Conservation (phyloP, 2,888 invertebrate species). For the Dicyrtoma fusca region DNA sequence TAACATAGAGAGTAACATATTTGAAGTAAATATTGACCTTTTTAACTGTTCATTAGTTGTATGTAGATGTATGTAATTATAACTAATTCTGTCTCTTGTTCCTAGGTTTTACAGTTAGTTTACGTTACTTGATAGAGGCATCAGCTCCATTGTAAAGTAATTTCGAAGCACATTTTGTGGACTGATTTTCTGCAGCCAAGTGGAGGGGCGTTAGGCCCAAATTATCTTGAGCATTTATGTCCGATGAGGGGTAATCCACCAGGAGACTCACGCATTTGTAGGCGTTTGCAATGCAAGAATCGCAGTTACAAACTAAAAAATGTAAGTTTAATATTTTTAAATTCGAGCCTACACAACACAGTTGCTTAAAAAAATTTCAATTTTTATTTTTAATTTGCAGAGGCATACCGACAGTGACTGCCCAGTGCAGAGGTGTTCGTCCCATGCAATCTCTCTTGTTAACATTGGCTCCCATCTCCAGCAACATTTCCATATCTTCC, state of each 20-base stretch:
- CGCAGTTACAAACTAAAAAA: slow-evolving; percentile 52
- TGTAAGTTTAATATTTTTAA: too few relatives aligned
- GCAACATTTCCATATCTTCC: slow-evolving; percentile 75
- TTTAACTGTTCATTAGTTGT: too few relatives aligned
- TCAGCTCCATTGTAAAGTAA: slow-evolving; percentile 53
- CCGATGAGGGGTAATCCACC: slow-evolving; percentile 49
- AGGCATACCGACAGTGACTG: slow-evolving; percentile 16
- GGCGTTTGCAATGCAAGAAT: slow-evolving; percentile 48
- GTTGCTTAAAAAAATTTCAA: too few relatives aligned
- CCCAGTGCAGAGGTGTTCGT: slow-evolving; percentile 10
- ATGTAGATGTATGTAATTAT: too few relatives aligned
- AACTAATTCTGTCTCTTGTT: too few relatives aligned
- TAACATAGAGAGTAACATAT: too few relatives aligned
- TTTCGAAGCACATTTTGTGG: slow-evolving; percentile 51
- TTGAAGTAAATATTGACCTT: too few relatives aligned
- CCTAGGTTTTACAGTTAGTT: too few relatives aligned
- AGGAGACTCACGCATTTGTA: slow-evolving; percentile 40
- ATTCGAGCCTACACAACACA: too few relatives aligned
- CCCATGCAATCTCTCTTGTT: slow-evolving; percentile 59
- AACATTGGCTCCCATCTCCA: slow-evolving; percentile 76
- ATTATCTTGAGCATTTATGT: slow-evolving; percentile 53
- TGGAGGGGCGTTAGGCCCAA: slow-evolving; percentile 43
- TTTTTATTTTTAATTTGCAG: neutral
- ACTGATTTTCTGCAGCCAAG: slow-evolving; percentile 54
- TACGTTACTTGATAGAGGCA: slow-evolving; percentile 52